Percentiles rank a stretch among this genome's conserved stretches.
phyloP scores from a whole-genome alignment of 2,888 invertebrate species.

The Harmothoe impar region DNA sequence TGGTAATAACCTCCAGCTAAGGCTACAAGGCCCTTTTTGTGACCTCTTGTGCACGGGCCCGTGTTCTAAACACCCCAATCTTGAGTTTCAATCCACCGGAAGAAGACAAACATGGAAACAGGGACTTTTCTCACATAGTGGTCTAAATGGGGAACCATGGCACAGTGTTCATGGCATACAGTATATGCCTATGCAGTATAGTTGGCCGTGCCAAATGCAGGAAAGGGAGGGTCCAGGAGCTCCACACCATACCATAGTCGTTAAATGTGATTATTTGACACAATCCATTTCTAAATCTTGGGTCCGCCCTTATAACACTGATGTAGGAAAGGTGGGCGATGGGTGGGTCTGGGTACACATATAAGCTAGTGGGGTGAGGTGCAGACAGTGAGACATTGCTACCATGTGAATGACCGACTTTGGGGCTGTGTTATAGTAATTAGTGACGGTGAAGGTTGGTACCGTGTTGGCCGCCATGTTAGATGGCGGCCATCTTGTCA shows the following conservation, averaged over 20 bases:
- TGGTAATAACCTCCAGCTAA: constrained; percentile 7
- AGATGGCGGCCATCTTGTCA: neutral
- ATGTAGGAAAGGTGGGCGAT: too few relatives aligned
- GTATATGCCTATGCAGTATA: too few relatives aligned
- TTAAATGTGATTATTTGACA: too few relatives aligned
- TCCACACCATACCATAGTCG: too few relatives aligned
- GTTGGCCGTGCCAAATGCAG: too few relatives aligned
- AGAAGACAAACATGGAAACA: neutral
- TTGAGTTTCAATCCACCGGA: neutral
- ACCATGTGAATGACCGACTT: neutral
- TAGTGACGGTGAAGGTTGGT: neutral
- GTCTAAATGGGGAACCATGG: neutral
- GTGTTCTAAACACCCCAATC: neutral
- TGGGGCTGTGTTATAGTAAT: constrained; percentile 11
- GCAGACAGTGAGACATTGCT: neutral
- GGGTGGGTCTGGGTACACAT: too few relatives aligned
- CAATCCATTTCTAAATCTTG: too few relatives aligned
- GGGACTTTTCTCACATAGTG: neutral
- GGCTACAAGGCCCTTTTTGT: neutral
- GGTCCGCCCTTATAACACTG: too few relatives aligned
- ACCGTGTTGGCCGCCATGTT: neutral
- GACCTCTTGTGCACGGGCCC: neutral
- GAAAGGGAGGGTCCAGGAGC: too few relatives aligned
- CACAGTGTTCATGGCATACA: neutral
- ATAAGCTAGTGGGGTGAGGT: too few relatives aligned